phyloP scores from a whole-genome alignment of 1,140 invertebrate species.

The Caenorhabditis tropicalis region DNA sequence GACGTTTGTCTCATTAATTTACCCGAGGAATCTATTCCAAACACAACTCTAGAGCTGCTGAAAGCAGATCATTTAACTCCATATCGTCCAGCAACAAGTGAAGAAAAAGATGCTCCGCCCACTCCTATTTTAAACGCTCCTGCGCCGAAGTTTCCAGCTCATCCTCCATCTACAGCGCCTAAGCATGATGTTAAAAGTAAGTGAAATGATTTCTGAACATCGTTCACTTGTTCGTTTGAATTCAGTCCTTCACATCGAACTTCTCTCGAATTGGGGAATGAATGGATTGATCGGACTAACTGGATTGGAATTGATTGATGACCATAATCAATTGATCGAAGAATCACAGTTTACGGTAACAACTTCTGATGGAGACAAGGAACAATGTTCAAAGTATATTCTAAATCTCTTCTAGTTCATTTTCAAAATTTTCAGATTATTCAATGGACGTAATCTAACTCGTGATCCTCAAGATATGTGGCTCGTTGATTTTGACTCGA shows the following conservation, averaged over 20 bases:
- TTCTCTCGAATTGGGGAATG: conserved; percentile 75
- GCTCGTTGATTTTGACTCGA: conserved; percentile 74
- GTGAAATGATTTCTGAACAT: background rate
- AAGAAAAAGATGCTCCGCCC: background rate
- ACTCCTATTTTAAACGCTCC: background rate
- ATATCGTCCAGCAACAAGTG: conserved; percentile 38
- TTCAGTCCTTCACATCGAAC: conserved; percentile 73
- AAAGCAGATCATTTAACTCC: conserved; percentile 41
- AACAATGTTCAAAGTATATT: background rate
- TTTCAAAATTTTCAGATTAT: conserved; percentile 70
- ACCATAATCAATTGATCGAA: conserved; percentile 72
- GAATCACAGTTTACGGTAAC: conserved; percentile 55
- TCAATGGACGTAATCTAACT: conserved; percentile 74
- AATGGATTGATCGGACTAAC: conserved; percentile 74
- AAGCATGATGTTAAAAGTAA: conserved; percentile 21
- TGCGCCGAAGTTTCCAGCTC: background rate
- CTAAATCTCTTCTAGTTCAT: conserved; percentile 45
- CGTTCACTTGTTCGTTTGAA: background rate
- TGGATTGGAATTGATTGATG: conserved; percentile 74
- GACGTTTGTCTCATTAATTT: conserved; percentile 74
- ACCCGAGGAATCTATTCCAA: background rate
- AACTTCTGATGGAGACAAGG: conserved; percentile 39
- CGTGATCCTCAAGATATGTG: conserved; percentile 75
- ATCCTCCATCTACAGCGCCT: background rate
- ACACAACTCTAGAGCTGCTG: background rate